Conservation (phyloP, 2,797 vertebrate genomes). For the Coranthus polyacanthus region DNA sequence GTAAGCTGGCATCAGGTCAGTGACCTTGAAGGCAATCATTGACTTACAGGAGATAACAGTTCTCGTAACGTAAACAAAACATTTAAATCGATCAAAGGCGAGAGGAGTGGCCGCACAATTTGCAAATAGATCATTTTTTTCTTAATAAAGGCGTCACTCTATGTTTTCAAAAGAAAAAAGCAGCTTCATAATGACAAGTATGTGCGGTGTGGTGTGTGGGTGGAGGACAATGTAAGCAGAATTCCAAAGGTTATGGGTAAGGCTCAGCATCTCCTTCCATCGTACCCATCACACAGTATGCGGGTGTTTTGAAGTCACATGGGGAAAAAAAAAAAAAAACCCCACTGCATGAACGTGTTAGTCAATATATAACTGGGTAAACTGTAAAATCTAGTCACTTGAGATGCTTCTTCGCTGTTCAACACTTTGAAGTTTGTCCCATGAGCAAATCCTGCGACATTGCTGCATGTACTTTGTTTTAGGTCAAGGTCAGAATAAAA, state of each 20-base stretch:
- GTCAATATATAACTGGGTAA: constrained; percentile 63
- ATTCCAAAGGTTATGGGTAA: constrained; percentile 73
- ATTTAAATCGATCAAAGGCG: background rate
- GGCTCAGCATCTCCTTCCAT: constrained; percentile 26
- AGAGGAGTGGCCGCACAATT: background rate
- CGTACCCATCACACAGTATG: constrained; percentile 11
- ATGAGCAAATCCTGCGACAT: background rate
- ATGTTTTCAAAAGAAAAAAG: background rate
- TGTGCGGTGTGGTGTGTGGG: constrained; percentile 53
- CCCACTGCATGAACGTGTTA: constrained; percentile 11
- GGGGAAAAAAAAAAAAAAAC: background rate
- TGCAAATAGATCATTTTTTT: no score
- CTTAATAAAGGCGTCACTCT: background rate
- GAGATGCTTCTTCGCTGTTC: background rate
- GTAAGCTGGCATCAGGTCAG: constrained; percentile 22
- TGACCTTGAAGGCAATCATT: constrained; percentile 43
- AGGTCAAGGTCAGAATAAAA: constrained; percentile 40
- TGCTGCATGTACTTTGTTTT: background rate
- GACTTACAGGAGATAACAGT: constrained; percentile 20
- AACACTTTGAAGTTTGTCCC: background rate
- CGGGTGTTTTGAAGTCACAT: constrained; percentile 50
- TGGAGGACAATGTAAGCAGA: constrained; percentile 37
- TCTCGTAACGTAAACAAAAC: constrained; percentile 4
- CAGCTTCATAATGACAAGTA: background rate
- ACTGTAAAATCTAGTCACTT: constrained; percentile 28